Evolutionary conservation across 2,888 invertebrate genomes (phyloP).

Genomic region (Blastobasis adustella): DNA sequence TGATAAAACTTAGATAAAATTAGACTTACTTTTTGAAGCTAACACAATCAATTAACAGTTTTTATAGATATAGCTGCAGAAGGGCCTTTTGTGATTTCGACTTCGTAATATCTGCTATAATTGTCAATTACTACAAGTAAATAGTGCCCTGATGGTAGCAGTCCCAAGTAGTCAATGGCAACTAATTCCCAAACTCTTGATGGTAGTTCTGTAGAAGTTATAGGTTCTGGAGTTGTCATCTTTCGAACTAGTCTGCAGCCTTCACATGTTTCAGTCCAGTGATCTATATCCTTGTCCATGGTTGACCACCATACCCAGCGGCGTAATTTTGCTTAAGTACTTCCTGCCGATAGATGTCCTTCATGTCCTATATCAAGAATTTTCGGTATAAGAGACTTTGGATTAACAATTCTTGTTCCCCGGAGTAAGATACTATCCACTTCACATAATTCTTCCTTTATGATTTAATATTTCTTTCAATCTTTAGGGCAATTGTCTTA

Average conservation of each 20-base stretch:
- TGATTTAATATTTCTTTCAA: constrained; percentile 5
- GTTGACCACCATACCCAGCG: constrained; percentile 9
- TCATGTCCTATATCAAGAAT: constrained; percentile 7
- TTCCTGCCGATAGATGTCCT: constrained; percentile 2
- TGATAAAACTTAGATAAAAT: no score
- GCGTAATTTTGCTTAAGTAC: constrained; percentile 7
- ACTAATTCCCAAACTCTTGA: constrained; percentile 1
- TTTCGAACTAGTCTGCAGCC: constrained; percentile 6
- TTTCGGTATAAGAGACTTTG: constrained; percentile 1
- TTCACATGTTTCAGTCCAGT: constrained; percentile 7
- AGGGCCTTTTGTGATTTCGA: constrained; percentile 2
- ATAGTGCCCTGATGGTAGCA: constrained; percentile 8
- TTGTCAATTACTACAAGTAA: constrained; percentile 7
- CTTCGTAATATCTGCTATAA: constrained; percentile 9
- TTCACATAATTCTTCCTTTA: constrained; percentile 5
- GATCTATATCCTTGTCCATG: constrained; percentile 9
- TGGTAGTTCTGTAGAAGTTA: constrained; percentile 5
- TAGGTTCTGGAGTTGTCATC: constrained; percentile 2
- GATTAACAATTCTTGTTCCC: constrained; percentile 6
- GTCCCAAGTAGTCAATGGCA: no score
- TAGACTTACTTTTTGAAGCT: no score
- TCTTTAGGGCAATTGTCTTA: constrained; percentile 4
- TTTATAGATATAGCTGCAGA: constrained; percentile 7
- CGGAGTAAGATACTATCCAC: constrained; percentile 2
- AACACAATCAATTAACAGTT: no score